These are phyloP conservation scores for Meliscaeva auricollis DNA, from an alignment of 2,888 invertebrate genomes.

Conservation along the genomic window DNA sequence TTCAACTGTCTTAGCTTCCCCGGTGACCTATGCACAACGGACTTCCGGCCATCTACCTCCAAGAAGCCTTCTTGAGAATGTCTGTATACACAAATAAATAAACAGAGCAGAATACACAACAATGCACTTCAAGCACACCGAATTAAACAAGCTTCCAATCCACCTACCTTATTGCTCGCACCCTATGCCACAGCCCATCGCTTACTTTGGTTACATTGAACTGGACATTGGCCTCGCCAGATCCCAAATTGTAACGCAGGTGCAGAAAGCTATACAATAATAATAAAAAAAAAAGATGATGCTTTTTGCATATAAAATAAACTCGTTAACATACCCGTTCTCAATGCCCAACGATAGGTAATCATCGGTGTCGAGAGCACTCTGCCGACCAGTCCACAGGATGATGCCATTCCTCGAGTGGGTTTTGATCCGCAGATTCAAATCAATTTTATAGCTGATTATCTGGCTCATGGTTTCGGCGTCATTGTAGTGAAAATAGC, in stretches of 20 bases:
- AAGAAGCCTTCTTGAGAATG: slow-evolving; percentile 94
- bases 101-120: slow-evolving; percentile 37
- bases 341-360: slow-evolving; percentile 94
- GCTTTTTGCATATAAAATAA: background rate
- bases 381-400: slow-evolving; percentile 92
- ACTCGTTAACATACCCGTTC: slow-evolving; percentile 86
- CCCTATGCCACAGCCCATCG: slow-evolving; percentile 93
- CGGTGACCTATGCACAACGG: slow-evolving; percentile 92
- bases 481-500: slow-evolving; percentile 95
- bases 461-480: slow-evolving; percentile 94
- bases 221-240: slow-evolving; percentile 92
- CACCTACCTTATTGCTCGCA: slow-evolving; percentile 89
- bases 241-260: slow-evolving; percentile 93
- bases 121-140: slow-evolving; percentile 46
- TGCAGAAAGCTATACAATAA: slow-evolving; percentile 81
- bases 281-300: background rate
- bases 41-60: slow-evolving; percentile 94
- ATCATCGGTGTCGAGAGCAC: slow-evolving; percentile 87
- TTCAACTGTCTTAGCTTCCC: slow-evolving; percentile 93
- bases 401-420: slow-evolving; percentile 90
- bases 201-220: slow-evolving; percentile 94
- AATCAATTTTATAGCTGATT: slow-evolving; percentile 92
- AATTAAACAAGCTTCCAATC: slow-evolving; percentile 39
- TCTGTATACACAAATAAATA: slow-evolving; percentile 84
- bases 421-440: slow-evolving; percentile 94